Conservation (phyloP, 2,797 vertebrate species). For the Eidolon dupreanum region DNA sequence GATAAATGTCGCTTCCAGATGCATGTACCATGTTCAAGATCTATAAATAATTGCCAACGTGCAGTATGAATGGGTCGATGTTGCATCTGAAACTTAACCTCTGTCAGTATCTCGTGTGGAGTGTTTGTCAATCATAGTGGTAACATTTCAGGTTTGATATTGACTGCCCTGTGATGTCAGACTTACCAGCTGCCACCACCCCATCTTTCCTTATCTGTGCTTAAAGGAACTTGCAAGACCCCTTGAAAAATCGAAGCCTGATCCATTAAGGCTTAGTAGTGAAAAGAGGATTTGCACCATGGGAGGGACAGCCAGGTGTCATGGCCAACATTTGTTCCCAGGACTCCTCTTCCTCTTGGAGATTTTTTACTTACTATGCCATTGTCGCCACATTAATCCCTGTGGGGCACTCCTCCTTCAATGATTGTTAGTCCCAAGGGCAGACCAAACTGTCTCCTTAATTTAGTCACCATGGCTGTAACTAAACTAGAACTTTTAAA, state of each 20-base stretch:
- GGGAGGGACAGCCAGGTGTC: neutral
- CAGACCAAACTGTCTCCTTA: neutral
- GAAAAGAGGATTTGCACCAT: neutral
- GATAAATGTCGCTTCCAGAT: conserved; percentile 9
- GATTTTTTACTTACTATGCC: neutral
- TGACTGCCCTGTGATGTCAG: neutral
- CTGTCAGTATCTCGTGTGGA: neutral
- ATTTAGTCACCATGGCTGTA: neutral
- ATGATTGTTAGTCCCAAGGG: neutral
- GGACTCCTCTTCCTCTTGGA: neutral
- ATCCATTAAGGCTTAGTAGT: neutral
- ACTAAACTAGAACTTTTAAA: conserved; percentile 38
- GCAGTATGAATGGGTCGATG: neutral
- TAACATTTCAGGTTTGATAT: neutral
- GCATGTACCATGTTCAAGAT: neutral
- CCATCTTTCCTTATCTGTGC: neutral
- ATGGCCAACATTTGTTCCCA: neutral
- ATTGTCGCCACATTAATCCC: neutral
- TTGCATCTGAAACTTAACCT: neutral
- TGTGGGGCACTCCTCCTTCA: neutral
- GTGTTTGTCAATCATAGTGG: neutral
- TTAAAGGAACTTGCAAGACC: neutral
- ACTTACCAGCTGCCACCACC: neutral
- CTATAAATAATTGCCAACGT: neutral
- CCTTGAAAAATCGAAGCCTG: neutral